Evolutionary conservation across 2,113 vertebrate genomes (phyloP), one percentile per base, ranked within the genome.

Genomic region (Cyrtonyx montezumae): DNA sequence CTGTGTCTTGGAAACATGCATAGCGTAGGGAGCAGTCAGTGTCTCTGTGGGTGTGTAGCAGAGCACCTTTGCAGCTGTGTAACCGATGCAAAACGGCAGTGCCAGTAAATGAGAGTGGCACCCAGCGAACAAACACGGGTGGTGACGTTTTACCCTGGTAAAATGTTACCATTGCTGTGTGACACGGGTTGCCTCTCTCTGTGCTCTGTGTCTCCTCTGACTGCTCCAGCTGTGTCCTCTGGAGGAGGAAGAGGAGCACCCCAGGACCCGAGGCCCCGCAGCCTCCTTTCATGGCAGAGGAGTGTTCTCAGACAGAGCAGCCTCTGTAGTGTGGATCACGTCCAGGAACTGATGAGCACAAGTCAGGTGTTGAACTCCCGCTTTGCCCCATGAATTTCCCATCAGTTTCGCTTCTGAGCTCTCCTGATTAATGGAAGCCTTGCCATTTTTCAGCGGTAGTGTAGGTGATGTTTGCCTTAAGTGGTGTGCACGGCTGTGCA

Each of bases 371-470:
- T 95, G 93, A 94, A 89, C 80, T 94, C 79, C 84, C 77, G 92
- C 88, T 88, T 95, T 93, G 93, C 91, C 84, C 83, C 83, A 73
- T 91, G 91, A 92, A 85, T 92, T 95, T 94, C 95, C 91, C 84
- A 94, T 91, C 94, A 92, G 80, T 94, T 92, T 93, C 43, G 42
- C 90, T 96, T 91, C 87, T 71, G 86, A 92, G 94, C 85, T 89
- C 91, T 92, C 74, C 91, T 97, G 58, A 90, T 93, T 91, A 84
- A 96, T 95, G 94, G 87, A 78, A 86, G 80, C 53, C 95, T 96
- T 95, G 84, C 79, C 63, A 16, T 91, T 87, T 76, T 84, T 83
- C 74, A 5, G 3, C 23, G 14, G 68, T 37, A 73, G 77, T 77
- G n/a, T 66, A 81, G 88, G 86, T 94, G 85, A 82, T 95, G 82